Conservation (phyloP, 2,797 vertebrate species). For the Emys orbicularis region DNA sequence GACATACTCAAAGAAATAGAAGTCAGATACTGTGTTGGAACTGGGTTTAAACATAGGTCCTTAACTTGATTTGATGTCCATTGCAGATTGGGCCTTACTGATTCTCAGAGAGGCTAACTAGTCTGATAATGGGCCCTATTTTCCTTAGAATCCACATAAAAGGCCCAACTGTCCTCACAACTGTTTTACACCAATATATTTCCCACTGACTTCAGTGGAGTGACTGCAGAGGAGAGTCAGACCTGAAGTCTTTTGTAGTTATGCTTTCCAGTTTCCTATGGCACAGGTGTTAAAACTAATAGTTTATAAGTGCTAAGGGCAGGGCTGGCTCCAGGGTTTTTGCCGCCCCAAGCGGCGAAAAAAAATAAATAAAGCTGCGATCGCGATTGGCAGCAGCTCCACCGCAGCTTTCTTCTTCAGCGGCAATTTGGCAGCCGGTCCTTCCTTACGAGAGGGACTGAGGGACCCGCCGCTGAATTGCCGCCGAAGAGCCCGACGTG, state of each 20-base stretch:
- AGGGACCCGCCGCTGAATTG: no score
- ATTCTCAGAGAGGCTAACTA: background rate
- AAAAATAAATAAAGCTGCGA: no score
- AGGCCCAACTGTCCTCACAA: background rate
- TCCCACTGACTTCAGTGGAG: background rate
- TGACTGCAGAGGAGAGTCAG: background rate
- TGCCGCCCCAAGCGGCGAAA: no score
- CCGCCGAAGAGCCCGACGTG: no score
- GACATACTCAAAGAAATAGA: no score
- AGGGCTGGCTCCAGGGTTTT: no score
- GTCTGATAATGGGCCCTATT: background rate
- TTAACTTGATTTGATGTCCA: background rate
- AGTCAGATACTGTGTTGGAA: background rate
- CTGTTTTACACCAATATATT: no score
- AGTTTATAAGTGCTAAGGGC: background rate
- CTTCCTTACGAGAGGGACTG: no score
- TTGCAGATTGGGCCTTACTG: background rate
- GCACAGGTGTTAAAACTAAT: background rate
- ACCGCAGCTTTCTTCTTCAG: no score
- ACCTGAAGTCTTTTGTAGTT: background rate
- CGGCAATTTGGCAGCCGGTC: no score
- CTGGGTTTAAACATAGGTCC: background rate
- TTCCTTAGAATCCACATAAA: background rate
- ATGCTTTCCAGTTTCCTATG: background rate
- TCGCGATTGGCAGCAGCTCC: no score